Conservation (phyloP, 2,888 invertebrate genomes). For the Helleia helle region DNA sequence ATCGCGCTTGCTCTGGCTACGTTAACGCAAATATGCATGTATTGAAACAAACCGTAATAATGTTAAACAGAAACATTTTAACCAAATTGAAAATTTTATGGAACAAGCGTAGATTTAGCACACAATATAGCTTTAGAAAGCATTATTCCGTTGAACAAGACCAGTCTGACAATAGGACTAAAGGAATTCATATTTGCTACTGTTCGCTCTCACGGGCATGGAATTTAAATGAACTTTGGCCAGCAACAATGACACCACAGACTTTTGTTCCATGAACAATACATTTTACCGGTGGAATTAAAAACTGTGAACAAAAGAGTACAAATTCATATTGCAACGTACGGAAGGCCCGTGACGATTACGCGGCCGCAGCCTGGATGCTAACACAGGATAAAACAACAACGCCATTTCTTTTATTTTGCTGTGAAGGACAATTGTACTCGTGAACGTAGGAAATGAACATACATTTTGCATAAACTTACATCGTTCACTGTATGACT, state of each 20-base stretch:
- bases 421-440: conserved; percentile 18
- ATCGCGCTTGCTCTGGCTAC: too few relatives aligned
- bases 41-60: neutral
- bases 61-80: neutral
- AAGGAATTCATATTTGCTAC: conserved; percentile 71
- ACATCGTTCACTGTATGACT: too few relatives aligned
- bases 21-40: neutral
- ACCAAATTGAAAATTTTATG: conserved; percentile 15
- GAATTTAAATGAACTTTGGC: conserved; percentile 73
- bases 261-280: conserved; percentile 69
- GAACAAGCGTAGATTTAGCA: conserved; percentile 16
- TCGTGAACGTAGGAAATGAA: conserved; percentile 14
- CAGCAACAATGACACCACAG: conserved; percentile 60
- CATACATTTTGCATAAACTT: conserved; percentile 10
- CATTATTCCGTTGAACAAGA: conserved; percentile 56
- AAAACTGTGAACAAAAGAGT: conserved; percentile 67
- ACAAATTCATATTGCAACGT: conserved; percentile 67
- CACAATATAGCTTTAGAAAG: conserved; percentile 51
- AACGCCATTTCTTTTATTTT: conserved; percentile 22
- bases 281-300: conserved; percentile 70
- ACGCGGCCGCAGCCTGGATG: conserved; percentile 24
- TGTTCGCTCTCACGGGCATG: conserved; percentile 64
- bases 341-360: conserved; percentile 38
- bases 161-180: conserved; percentile 62
- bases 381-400: conserved; percentile 23